These are phyloP conservation scores for Donacobius atricapilla DNA, from an alignment of 2,113 vertebrate genomes.

Conservation along the genomic window DNA sequence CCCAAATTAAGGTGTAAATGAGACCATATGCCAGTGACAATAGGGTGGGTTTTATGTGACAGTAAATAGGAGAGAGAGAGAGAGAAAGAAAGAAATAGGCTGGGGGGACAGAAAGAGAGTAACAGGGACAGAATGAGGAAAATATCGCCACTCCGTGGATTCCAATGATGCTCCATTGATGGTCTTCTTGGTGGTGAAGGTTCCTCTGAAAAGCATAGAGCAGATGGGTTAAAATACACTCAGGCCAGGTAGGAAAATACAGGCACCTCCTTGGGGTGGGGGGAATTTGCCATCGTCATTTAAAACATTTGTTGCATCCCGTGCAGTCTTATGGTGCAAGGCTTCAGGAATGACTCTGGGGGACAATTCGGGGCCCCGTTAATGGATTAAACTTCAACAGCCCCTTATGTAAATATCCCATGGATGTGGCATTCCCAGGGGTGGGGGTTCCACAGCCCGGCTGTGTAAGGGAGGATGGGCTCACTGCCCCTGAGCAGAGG, in stretches of 20 bases:
- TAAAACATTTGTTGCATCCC: not conserved
- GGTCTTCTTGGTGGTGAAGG: no score
- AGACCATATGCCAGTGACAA: not conserved
- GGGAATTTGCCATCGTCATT: not conserved
- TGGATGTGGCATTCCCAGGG: not conserved
- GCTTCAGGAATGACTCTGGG: not conserved
- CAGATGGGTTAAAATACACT: not conserved
- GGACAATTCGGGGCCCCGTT: no score
- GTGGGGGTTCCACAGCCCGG: not conserved
- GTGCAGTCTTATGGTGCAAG: no score
- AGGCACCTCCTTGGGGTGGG: not conserved
- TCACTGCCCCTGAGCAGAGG: not conserved
- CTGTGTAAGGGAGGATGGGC: not conserved
- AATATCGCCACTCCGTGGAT: not conserved
- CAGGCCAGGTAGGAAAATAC: not conserved
- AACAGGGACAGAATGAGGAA: not conserved
- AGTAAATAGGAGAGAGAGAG: no score
- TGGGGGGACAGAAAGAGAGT: not conserved
- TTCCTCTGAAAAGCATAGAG: not conserved
- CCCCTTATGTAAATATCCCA: no score
- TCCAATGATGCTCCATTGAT: fast-evolving
- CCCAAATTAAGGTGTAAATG: not conserved
- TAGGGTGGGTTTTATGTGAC: no score
- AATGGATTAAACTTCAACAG: no score
- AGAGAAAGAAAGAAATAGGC: not conserved